Base-by-base conservation (phyloP, 1,140 invertebrate genomes). In the Dinoponera quadriceps region DNA sequence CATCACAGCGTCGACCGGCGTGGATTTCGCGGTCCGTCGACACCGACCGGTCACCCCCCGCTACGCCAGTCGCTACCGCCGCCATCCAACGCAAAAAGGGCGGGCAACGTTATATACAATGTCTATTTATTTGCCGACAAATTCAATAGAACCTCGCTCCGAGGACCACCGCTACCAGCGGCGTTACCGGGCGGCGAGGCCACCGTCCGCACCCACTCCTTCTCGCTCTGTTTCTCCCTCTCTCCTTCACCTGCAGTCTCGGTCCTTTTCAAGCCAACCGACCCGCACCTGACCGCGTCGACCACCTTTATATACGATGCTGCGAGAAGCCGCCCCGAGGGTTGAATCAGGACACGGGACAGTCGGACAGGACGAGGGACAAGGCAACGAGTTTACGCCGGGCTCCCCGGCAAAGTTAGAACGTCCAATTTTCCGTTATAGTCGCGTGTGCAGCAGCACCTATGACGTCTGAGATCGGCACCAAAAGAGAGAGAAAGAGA, bases 51-150 rank as follows among this genome's bases (percentile, higher is more conserved):
- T 29, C 60, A n/a, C 22, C 49, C 55, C 66, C 25, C n/a, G n/a
- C n/a, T n/a, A n/a, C n/a, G n/a, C n/a, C n/a, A n/a, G 59, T 55
- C 65, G 49, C 49, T 69, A 54, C 65, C 55, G 9, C 20, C 63
- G 59, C 59, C 65, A 29, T 57, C 51, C 33, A 57, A 88, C 86
- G 75, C 66, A 88, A 84, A 88, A 88, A 84, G 82, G 86, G 86
- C 86, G 86, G 86, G 57, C 33, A 66, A 48, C 71, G 80, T 69
- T 86, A 88, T 86, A 84, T 86, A 88, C 80, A 87, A 83, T 86
- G 82, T 88, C 75, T 88, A 86, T 88, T 88, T 88, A 88, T 88
- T 72, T 78, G 82, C 82, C 48, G 86, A 82, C 84, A 86, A 86
- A 81, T 88, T 84, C 82, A 84, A 75, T 82, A 65, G 44, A 83